Conservation (phyloP, 1,140 invertebrate genomes). For the Trichonephila inaurata region DNA sequence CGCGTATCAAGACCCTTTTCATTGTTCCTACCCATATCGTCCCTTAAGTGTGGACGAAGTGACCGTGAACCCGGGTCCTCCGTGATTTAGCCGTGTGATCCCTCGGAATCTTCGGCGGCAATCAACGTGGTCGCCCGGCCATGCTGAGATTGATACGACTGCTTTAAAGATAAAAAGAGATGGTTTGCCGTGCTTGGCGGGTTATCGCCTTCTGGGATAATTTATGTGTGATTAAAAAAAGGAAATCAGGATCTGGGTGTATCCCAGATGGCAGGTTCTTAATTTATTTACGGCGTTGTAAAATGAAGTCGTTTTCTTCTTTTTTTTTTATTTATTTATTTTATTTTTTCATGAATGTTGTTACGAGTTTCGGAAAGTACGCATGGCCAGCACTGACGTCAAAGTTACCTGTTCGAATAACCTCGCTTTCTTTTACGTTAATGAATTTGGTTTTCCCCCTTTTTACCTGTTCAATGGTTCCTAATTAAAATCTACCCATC, state of each 20-base stretch:
- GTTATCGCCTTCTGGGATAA: neutral
- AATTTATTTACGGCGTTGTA: neutral
- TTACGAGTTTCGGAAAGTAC: neutral
- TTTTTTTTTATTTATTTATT: too few species aligned
- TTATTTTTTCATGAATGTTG: neutral
- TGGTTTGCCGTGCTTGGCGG: neutral
- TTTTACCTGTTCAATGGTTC: too few species aligned
- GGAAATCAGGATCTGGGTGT: conserved; percentile 33
- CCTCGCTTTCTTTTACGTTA: neutral
- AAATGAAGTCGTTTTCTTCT: neutral
- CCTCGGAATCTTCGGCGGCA: neutral
- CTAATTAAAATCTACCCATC: too few species aligned
- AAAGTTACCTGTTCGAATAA: neutral
- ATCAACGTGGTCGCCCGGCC: conserved; percentile 58
- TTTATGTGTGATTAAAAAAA: neutral
- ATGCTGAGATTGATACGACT: neutral
- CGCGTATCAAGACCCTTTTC: conserved; percentile 1
- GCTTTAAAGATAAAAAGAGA: neutral
- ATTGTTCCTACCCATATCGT: conserved; percentile 51
- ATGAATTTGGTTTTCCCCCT: too few species aligned
- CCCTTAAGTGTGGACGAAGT: neutral
- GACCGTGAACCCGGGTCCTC: conserved; percentile 24
- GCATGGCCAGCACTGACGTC: neutral
- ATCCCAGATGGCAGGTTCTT: neutral
- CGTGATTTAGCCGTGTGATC: conserved; percentile 27